Base-by-base conservation (phyloP, 2,113 vertebrate species). In the Petrocephalus zakoni region DNA sequence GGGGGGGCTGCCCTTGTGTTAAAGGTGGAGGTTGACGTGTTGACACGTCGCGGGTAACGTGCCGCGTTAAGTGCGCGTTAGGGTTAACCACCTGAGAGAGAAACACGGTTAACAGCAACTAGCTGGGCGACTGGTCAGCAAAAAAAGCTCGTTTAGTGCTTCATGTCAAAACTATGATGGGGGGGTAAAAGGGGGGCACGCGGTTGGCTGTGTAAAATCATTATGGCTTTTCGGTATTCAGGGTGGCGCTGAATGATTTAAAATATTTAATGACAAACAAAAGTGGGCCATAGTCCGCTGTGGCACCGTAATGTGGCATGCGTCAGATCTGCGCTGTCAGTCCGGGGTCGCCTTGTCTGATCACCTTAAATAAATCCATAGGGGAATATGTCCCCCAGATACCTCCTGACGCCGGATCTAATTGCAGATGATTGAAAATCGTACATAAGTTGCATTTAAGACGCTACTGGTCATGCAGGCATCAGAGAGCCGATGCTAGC, bases 1-100 rank as follows among this genome's bases (percentile, higher is more conserved):
- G 42, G 42, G 82, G 7, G 81, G 81, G 81, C 81, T 84, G 81
- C 81, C 81, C 81, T 84, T 84, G 81, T 85, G 46, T 85, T 85
- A 85, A 85, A 85, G 22, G 82, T 85, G 82, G 82, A 85, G 46
- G 56, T 61, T 37, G 72, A 29, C 29, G 5, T 75, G 72, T 78
- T 78, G 72, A 84, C 49, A 84, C n/a, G 22, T 49, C 42, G n/a
- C n/a, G 22, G 46, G 68, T 49, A 84, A 84, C 19, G 21, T n/a
- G 46, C 8, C 82, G 49, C 21, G 82, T 84, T 49, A 84, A 51
- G 42, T 52, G 8, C 11, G 34, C 21, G 21, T 9, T 25, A 25
- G 51, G 21, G 42, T 51, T 83, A 84, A 84, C 49, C 51, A 84
- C 22, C 42, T 49, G 49, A 49, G 22, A 21, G 47, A 7, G 9